A percentile compares a stretch with the other conserved stretches of the same genome.
Conservation (phyloP, 2,113 vertebrate genomes). For the Corapipo altera region DNA sequence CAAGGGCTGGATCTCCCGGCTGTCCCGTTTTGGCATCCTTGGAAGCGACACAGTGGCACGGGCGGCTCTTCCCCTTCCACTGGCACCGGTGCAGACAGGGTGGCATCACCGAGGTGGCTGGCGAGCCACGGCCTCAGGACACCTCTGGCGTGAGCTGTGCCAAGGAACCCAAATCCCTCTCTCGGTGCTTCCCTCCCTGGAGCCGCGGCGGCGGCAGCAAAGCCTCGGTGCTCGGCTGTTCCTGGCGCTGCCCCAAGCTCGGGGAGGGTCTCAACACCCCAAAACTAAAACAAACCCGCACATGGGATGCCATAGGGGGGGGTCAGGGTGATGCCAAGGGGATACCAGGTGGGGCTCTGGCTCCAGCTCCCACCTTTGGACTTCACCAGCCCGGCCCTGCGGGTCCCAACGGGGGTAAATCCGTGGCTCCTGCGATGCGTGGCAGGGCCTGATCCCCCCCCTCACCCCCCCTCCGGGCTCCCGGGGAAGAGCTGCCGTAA, state of each 20-base stretch:
- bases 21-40: background rate
- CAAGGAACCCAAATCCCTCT: background rate
- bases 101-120: background rate
- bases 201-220: fast-evolving
- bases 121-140: background rate
- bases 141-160: background rate
- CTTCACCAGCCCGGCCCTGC: fast-evolving
- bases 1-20: background rate
- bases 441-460: background rate
- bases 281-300: fast-evolving
- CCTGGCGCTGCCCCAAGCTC: fast-evolving
- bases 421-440: background rate
- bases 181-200: background rate
- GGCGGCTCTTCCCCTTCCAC: background rate
- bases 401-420: background rate
- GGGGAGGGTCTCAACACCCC: background rate
- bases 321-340: background rate
- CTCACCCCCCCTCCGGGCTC: background rate
- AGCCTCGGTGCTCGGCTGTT: background rate
- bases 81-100: background rate
- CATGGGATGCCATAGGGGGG: fast-evolving
- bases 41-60: background rate
- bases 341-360: too few species aligned
- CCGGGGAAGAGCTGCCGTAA: background rate
- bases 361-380: fast-evolving